phyloP scores from a whole-genome alignment of 1,140 invertebrate genomes.

The Ptiloglossa arizonensis region DNA sequence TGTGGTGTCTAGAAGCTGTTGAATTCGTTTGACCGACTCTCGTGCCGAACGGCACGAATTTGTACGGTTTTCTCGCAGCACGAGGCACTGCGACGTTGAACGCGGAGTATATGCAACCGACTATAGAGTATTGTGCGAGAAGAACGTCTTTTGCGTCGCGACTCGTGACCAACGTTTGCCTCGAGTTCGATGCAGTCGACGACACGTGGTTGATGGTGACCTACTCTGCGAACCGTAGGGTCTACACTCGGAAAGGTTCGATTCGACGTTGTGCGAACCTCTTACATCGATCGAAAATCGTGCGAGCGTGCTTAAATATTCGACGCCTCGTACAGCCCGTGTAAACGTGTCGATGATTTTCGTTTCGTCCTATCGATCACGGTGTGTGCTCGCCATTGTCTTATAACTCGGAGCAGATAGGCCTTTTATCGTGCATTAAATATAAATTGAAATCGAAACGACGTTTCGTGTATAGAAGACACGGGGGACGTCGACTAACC shows the following conservation, averaged over 20 bases:
- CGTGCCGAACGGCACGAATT: no score
- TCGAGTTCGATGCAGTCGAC: background rate
- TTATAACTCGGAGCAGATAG: background rate
- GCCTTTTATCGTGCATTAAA: background rate
- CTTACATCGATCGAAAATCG: background rate
- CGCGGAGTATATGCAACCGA: no score
- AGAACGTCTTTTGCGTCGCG: background rate
- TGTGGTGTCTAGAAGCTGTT: background rate
- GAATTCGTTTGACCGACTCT: slow-evolving; percentile 8
- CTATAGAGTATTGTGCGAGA: no score
- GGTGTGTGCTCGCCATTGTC: background rate
- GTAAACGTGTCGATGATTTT: slow-evolving; percentile 19
- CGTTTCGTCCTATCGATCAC: slow-evolving; percentile 21
- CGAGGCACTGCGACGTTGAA: no score
- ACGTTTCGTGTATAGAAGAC: background rate
- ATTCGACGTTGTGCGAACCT: no score
- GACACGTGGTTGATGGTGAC: background rate
- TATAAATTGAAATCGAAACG: background rate
- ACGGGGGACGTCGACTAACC: no score
- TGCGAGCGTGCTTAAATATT: no score
- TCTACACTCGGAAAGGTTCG: background rate
- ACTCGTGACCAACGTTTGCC: background rate
- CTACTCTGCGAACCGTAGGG: background rate
- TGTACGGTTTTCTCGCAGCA: background rate
- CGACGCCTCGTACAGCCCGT: no score